A percentile compares a stretch with the other conserved stretches of the same genome.
These are phyloP conservation scores for Plagodis dolabraria DNA, from an alignment of 2,888 invertebrate species.

Conservation along the genomic window DNA sequence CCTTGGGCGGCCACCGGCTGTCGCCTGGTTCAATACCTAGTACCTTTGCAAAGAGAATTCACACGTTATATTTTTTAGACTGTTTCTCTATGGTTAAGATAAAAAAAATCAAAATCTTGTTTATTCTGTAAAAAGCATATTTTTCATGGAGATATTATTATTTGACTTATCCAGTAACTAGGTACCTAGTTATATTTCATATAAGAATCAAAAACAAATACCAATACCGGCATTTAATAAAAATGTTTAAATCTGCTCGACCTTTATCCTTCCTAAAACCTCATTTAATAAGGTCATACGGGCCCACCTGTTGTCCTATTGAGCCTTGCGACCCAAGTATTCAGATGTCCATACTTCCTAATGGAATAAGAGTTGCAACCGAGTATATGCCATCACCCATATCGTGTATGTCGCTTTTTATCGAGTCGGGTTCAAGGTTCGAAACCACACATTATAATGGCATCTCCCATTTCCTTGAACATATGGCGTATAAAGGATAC, in stretches of 20 bases:
- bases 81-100: too few relatives aligned
- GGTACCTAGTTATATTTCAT: too few relatives aligned
- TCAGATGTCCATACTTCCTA: slow-evolving; percentile 45
- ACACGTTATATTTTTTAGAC: too few relatives aligned
- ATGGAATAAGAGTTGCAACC: slow-evolving; percentile 63
- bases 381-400: slow-evolving; percentile 50
- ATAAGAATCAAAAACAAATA: too few relatives aligned
- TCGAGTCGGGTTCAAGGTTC: slow-evolving; percentile 63
- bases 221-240: not conserved
- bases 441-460: slow-evolving; percentile 63
- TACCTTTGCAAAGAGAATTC: too few relatives aligned
- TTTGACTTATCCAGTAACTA: too few relatives aligned
- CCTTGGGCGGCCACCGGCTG: too few relatives aligned
- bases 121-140: too few relatives aligned
- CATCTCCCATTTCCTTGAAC: slow-evolving; percentile 68
- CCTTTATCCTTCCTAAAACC: slow-evolving; percentile 2
- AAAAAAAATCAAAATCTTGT: too few relatives aligned
- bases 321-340: slow-evolving; percentile 29
- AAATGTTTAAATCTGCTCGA: slow-evolving; percentile 11
- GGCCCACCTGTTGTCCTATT: slow-evolving; percentile 10
- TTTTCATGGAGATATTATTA: too few relatives aligned
- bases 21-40: too few relatives aligned
- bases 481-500: slow-evolving; percentile 65
- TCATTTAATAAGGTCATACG: not conserved
- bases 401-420: slow-evolving; percentile 55